Evolutionary conservation across 2,797 vertebrate genomes (phyloP).

Genomic region (Nyctalus aviator): DNA sequence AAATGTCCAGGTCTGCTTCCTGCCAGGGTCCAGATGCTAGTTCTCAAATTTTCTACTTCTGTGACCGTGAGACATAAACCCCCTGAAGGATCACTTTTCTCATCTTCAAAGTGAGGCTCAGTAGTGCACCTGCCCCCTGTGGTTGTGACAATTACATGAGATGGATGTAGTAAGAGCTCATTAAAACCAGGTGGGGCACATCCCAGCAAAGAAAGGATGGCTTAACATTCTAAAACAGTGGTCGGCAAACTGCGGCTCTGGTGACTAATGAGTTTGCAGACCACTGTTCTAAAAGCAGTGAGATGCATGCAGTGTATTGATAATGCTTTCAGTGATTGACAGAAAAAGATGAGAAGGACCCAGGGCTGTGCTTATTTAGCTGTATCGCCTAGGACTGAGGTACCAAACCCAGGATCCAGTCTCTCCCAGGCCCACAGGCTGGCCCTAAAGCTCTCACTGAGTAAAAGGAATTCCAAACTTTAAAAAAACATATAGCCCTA

Average conservation of each 20-base stretch:
- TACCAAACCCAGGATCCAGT: not conserved
- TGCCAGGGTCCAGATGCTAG: not conserved
- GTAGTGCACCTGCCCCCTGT: not conserved
- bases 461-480: not conserved
- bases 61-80: not conserved
- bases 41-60: not conserved
- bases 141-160: not conserved
- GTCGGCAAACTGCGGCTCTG: no score
- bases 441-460: not conserved
- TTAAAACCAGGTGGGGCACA: not conserved
- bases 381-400: not conserved
- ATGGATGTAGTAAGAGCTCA: not conserved
- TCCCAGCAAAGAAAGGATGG: not conserved
- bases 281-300: not conserved
- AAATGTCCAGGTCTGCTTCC: slow-evolving; percentile 7
- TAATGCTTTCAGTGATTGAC: not conserved
- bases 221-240: not conserved
- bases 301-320: not conserved
- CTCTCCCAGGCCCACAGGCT: not conserved
- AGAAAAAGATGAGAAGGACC: not conserved
- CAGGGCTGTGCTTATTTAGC: not conserved
- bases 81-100: not conserved
- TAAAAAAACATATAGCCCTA: no score
- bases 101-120: not conserved
- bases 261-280: no score